Base-by-base conservation (phyloP, 2,888 invertebrate genomes). In the Julus scandinavius region DNA sequence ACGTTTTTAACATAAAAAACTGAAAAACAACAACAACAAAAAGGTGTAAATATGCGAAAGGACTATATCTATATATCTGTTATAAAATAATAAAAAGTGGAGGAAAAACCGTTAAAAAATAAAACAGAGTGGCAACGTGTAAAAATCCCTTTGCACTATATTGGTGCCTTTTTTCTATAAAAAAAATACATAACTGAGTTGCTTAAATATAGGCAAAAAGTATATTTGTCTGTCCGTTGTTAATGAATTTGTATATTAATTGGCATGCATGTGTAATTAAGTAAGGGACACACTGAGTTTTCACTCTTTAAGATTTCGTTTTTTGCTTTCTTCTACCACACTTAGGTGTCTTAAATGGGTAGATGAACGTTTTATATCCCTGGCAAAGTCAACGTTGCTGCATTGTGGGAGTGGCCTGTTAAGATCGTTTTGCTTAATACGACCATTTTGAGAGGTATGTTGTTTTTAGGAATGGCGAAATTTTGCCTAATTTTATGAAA, bases 91-190 rank as follows among this genome's bases (percentile, higher is more conserved):
- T 17, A 72, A 72, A 20, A 6, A 2, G 72, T 45, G 45, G 45
- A 45, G 45, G 7, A 29, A 20, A 72, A 72, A 72, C 20, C 20
- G 72, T 20, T 20, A 72, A 72, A 72, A 72, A 72, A 72, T 29
- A 20, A 72, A 11, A 72, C 72, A 20, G 20, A 72, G 72, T 72
- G 72, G 72, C 72, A 72, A 72, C 72, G 72, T 72, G 72, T 72
- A 72, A 72, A 72, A 72, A 72, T 29, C 63, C 63, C 63, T 63
- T 72, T 72, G 72, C 72, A 72, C 72, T 72, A 72, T 72, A 72
- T 72, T 72, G 72, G 72, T 72, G 72, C 72, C 72, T 72, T 72
- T 72, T 72, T 72, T 72, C 72, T 72, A 72, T 72, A 72, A 72
- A 72, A 54, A 9, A 13, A 54, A 54, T 29, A 63, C 20, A 72